phyloP scores from a whole-genome alignment of 2,113 vertebrate species.

The Lasiurus borealis region DNA sequence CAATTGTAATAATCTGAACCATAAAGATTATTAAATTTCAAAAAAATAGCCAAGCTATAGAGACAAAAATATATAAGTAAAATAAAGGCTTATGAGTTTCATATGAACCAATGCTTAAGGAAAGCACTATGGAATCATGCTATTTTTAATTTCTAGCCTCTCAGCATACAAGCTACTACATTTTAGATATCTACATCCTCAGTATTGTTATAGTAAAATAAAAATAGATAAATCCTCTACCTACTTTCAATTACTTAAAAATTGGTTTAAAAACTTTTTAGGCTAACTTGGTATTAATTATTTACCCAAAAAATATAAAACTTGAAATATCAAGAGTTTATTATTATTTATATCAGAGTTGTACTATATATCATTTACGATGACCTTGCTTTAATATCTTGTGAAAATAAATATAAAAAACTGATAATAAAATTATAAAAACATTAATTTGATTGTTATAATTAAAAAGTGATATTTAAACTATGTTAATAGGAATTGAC shows the following conservation, averaged over 20 bases:
- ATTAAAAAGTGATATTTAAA: background rate
- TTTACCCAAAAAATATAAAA: background rate
- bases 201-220: background rate
- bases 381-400: background rate
- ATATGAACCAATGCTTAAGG: background rate
- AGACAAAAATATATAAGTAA: too few species aligned
- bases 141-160: background rate
- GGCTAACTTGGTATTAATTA: background rate
- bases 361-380: background rate
- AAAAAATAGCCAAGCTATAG: too few species aligned
- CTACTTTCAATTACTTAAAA: background rate
- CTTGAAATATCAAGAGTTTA: background rate
- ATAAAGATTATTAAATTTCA: too few species aligned
- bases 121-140: background rate
- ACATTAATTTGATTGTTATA: background rate
- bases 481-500: background rate
- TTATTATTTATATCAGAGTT: background rate
- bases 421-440: background rate
- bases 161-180: background rate
- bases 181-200: background rate
- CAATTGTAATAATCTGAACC: too few species aligned
- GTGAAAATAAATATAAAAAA: slow-evolving; percentile 12
- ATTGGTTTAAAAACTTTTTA: background rate
- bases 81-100: background rate
- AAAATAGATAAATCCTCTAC: background rate